Evolutionary conservation across 2,797 vertebrate species (phyloP), one percentile per base, ranked within the genome.

Genomic region (Melanotaenia maccullochi): DNA sequence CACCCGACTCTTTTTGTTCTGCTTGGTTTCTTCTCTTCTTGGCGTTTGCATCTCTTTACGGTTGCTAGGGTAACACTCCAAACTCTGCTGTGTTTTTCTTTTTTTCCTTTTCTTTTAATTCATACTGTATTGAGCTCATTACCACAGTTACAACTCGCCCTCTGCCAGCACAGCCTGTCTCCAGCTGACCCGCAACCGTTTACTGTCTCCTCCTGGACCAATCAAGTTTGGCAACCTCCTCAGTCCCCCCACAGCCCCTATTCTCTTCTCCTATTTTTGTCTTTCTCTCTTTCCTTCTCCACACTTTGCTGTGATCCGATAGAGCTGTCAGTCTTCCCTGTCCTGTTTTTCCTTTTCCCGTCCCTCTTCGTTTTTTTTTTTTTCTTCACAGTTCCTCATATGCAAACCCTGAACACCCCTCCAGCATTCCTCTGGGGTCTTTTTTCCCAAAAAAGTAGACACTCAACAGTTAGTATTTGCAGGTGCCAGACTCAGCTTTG

Each of bases 111-210:
- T 66, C 56, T 59, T 76, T 47, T 22, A 49, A 82, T 84, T 77
- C 75, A 66, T 75, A 62, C 66, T 63, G 84, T 75, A 81, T 85
- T 87, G 84, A 90, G 84, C 86, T 89, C 87, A 91, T 90, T 85
- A 90, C 83, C 81, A 75, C 85, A 80, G 86, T 75, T 86, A 83
- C 84, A 81, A 85, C 81, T 85, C 30, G 65, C 79, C 66, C n/a
- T 75, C 81, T 68, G 81, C 84, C 76, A 80, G 75, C 73, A 57
- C 70, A 52, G 72, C 78, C 70, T 82, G 73, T 78, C 78, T 88
- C 78, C 81, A 85, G 76, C 76, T 85, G 87, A 90, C 83, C 87
- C 89, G 52, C 77, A 89, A 78, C 79, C 83, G 62, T 89, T 90
- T 85, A 87, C 85, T 73, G 87, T 87, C 86, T 87, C 83, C 88